Evolutionary conservation across 1,140 invertebrate species (phyloP), one percentile per base, ranked within the genome.

Genomic region (Lepidurus apus): DNA sequence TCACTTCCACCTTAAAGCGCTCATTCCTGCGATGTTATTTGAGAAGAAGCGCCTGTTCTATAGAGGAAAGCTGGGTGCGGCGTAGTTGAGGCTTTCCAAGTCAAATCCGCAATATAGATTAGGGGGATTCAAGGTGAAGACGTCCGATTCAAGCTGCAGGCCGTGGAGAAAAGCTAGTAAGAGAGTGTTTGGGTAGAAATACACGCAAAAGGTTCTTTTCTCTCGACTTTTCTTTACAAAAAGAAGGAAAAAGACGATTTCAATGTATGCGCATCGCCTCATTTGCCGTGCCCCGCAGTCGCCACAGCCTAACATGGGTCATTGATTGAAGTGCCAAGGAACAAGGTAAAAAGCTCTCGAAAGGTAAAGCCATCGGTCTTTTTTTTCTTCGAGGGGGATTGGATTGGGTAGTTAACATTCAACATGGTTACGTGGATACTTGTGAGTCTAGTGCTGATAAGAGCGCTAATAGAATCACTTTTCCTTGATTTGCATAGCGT

Each of bases 291-390:
- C n/a, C 53, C 21, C 13, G 53, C 17, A 65, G 53, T 21, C 53
- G n/a, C 53, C 53, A 65, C 53, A 21, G 53, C 53, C 53, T 65
- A 65, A 65, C n/a, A 65, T 21, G 53, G 53, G 53, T 65, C 53
- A 65, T 65, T 65, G 53, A 65, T 65, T 65, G 21, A 65, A 65
- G 10, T 17, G 17, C 21, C 13, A 65, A 21, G 13, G 17, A 65
- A 65, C 17, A 65, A 65, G 17, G 21, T 65, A 21, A 65, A 65
- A 65, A 65, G 13, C 13, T 65, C 53, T 21, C 17, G 4, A 17
- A 65, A 65, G 53, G 53, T 65, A 17, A 65, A 65, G 13, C 53
- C 53, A 65, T 65, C 1, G 2, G 21, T 65, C 53, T 17, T 65
- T 65, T 65, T 65, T 65, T 17, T 1, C 45, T 65, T 21, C 21